Percentiles rank a stretch among this genome's conserved stretches.
Evolutionary conservation across 2,113 vertebrate species (phyloP).

Genomic region (Phyllostomus hastatus): DNA sequence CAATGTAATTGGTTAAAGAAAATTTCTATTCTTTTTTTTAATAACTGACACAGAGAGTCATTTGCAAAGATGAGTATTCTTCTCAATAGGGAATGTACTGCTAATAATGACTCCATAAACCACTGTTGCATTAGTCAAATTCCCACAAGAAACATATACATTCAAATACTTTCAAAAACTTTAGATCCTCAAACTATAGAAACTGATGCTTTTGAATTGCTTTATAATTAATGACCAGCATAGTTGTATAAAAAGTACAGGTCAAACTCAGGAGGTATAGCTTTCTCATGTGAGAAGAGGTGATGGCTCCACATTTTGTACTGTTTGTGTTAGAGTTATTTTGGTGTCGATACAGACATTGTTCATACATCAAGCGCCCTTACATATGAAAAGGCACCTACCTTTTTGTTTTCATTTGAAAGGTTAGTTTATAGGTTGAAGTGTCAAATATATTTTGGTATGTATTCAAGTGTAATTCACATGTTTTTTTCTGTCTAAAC

Average conservation of each 20-base stretch:
- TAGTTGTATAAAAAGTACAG: constrained; percentile 56
- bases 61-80: not conserved
- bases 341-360: not conserved
- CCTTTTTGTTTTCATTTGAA: constrained; percentile 49
- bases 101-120: not conserved
- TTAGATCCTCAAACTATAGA: not conserved
- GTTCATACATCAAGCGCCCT: not conserved
- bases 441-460: constrained; percentile 50
- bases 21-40: not conserved
- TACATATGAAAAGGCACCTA: not conserved
- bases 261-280: not conserved
- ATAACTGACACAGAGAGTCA: not conserved
- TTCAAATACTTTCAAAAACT: not conserved
- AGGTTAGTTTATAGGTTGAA: constrained; percentile 26
- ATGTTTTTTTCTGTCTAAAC: constrained; percentile 39
- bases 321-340: not conserved
- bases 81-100: not conserved
- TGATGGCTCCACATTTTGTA: not conserved
- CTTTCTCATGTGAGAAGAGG: not conserved
- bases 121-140: not conserved
- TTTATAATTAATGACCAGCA: constrained; percentile 67
- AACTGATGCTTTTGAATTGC: constrained; percentile 59
- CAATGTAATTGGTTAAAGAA: not conserved
- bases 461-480: constrained; percentile 46
- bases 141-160: not conserved